A percentile compares a stretch with the other conserved stretches of the same genome.
Evolutionary conservation across 2,888 invertebrate species (phyloP).

Genomic region (Pollenia amentaria): DNA sequence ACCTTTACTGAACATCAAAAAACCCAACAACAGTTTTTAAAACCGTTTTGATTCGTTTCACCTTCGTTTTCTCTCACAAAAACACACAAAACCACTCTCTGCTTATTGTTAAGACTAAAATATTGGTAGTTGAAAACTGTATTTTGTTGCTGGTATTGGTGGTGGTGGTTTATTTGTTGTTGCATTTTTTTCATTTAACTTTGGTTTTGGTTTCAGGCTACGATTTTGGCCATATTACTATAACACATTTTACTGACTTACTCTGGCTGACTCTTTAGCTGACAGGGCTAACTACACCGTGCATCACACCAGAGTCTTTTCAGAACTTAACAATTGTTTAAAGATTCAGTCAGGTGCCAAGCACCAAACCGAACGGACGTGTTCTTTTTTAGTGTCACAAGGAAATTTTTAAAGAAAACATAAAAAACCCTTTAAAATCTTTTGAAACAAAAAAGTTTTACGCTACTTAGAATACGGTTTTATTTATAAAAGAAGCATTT

Average conservation of each 20-base stretch:
- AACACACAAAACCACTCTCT: conserved; percentile 19
- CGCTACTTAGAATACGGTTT: background rate
- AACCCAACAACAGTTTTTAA: conserved; percentile 71
- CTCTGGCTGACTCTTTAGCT: conserved; percentile 38
- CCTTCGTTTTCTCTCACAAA: conserved; percentile 69
- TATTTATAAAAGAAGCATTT: conserved; percentile 29
- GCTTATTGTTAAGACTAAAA: conserved; percentile 38
- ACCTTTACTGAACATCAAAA: conserved; percentile 69
- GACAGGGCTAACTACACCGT: conserved; percentile 67
- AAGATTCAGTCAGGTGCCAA: conserved; percentile 85
- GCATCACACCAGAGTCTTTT: conserved; percentile 80
- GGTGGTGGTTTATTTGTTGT: conserved; percentile 42
- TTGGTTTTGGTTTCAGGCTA: conserved; percentile 73
- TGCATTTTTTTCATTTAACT: conserved; percentile 31
- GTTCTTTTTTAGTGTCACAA: conserved; percentile 62
- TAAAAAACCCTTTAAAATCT: conserved; percentile 3
- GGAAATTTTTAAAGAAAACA: conserved; percentile 26
- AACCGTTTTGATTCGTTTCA: conserved; percentile 76
- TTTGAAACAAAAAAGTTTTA: background rate
- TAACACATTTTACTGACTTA: conserved; percentile 45
- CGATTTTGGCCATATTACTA: conserved; percentile 76
- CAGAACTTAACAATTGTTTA: conserved; percentile 81
- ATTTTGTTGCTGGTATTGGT: conserved; percentile 37
- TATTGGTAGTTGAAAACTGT: conserved; percentile 15
- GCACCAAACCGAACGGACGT: conserved; percentile 85